phyloP scores from a whole-genome alignment of 2,888 invertebrate species.

The Siphonodentalium dalli region DNA sequence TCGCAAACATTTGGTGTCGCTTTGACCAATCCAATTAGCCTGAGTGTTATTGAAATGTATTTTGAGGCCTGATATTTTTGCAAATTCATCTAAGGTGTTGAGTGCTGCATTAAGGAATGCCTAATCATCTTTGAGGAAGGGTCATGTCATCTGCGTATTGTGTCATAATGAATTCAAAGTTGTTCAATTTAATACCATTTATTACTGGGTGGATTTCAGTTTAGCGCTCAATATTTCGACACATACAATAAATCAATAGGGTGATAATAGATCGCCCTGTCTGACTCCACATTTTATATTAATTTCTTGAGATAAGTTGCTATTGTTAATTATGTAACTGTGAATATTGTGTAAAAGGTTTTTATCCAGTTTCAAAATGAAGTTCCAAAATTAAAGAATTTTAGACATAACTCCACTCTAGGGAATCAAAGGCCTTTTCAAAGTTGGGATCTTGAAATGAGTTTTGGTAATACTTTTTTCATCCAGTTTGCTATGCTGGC shows the following conservation, averaged over 20 bases:
- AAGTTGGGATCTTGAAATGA: constrained; percentile 9
- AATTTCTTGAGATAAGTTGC: constrained; percentile 12
- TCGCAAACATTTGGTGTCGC: too few species aligned
- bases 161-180: too few species aligned
- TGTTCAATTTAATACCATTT: background rate
- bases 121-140: too few species aligned
- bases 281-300: too few species aligned
- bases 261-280: too few species aligned
- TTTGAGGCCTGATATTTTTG: too few species aligned
- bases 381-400: constrained; percentile 9
- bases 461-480: constrained; percentile 2
- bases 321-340: constrained; percentile 9
- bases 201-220: background rate
- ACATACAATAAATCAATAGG: constrained; percentile 4
- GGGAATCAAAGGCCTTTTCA: constrained; percentile 12
- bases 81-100: too few species aligned
- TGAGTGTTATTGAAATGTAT: too few species aligned
- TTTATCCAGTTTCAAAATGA: constrained; percentile 8
- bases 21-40: too few species aligned
- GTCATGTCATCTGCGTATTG: too few species aligned
- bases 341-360: constrained; percentile 6
- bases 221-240: background rate
- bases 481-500: constrained; percentile 1
- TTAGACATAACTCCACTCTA: background rate
- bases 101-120: too few species aligned